Base-by-base conservation (phyloP, 2,888 invertebrate genomes). In the Acholoe squamosa region DNA sequence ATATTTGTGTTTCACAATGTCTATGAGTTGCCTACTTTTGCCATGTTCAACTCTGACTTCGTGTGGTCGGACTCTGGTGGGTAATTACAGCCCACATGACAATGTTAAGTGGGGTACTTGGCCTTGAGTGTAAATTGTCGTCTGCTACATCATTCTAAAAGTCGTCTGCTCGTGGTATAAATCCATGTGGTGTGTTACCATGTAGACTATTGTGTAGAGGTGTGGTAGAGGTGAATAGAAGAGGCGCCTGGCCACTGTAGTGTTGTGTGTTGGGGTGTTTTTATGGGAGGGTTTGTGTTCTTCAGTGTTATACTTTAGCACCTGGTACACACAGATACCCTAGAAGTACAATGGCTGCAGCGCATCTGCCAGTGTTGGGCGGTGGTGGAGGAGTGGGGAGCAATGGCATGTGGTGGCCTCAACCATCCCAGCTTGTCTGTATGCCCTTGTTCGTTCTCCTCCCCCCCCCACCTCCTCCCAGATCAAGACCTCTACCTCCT, bases 251-350 rank as follows among this genome's bases (percentile, higher is more conserved):
- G 61, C 61, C 61, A 19, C 19, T 19, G 61, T 61, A n/a, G 7
- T 61, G 61, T 22, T 71, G 71, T 14, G 71, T n/a, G 25, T 71
- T 25, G 71, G 25, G 71, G 31, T 25, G 7, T 25, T 28, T 14
- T 43, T 43, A 10, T 3, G 3, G 61, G 61, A 22, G 3, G 71
- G 19, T 3, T 71, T 71, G 71, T 71, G 71, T 71, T 28, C 71
- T 71, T 28, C 25, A 14, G 71, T 25, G 71, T 71, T 71, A 25
- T 25, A n/a, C 25, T 61, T 71, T 71, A 71, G 71, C 71, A 71
- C 71, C 71, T 71, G 71, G 71, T 71, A 28, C 71, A 25, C 25
- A 71, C 71, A 71, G 71, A 71, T 71, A 71, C 71, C 43, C 71
- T 71, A 71, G 19, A 71, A n/a, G 71, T 71, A 71, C 71, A 71